Conservation (phyloP, 2,888 invertebrate species). For the Drosophila eohydei region DNA sequence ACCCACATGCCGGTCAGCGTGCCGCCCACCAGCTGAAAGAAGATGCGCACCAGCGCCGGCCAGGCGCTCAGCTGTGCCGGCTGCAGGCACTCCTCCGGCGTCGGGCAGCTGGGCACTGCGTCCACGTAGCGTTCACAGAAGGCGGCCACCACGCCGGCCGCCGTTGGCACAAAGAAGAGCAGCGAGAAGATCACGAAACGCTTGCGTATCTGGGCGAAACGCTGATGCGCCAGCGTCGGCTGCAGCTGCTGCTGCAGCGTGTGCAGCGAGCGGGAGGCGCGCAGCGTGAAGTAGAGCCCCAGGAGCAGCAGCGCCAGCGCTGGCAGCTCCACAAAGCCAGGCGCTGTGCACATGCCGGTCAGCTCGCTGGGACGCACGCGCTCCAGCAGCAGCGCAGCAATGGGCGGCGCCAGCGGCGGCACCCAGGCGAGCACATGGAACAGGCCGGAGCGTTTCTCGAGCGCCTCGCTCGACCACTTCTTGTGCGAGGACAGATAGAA, state of each 20-base stretch:
- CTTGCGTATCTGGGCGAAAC: conserved; percentile 84
- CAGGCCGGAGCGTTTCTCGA: conserved; percentile 93
- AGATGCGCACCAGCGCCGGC: conserved; percentile 80
- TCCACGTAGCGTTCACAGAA: conserved; percentile 82
- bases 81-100: conserved; percentile 80
- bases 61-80: conserved; percentile 74
- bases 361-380: conserved; percentile 92
- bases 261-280: conserved; percentile 83
- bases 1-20: conserved; percentile 85
- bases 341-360: conserved; percentile 92
- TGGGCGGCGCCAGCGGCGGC: conserved; percentile 93
- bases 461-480: conserved; percentile 96
- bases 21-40: conserved; percentile 83
- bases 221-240: conserved; percentile 81
- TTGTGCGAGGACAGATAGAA: conserved; percentile 96
- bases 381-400: conserved; percentile 91
- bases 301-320: conserved; percentile 78
- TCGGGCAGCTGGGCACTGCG: conserved; percentile 78
- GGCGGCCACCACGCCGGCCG: conserved; percentile 77
- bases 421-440: conserved; percentile 96
- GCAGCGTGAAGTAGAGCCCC: conserved; percentile 83
- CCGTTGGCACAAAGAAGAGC: conserved; percentile 83
- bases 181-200: conserved; percentile 83
- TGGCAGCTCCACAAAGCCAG: conserved; percentile 84
- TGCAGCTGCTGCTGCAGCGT: conserved; percentile 82